These are phyloP conservation scores for Aphodius sticticus DNA, from an alignment of 2,888 invertebrate genomes.

Conservation along the genomic window DNA sequence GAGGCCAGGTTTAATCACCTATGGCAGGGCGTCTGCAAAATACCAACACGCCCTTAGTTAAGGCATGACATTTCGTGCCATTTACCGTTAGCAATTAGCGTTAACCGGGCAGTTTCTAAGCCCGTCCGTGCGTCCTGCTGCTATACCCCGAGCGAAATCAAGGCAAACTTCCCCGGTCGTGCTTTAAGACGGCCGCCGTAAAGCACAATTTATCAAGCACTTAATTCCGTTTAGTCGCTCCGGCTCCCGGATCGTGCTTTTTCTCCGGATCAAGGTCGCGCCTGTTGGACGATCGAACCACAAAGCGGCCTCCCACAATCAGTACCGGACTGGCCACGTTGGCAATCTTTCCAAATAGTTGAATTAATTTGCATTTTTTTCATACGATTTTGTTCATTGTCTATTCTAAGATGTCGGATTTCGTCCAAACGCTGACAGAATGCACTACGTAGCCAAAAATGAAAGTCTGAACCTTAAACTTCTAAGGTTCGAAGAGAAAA, in stretches of 20 bases:
- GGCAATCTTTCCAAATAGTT: too few species aligned
- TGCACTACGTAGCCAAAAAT: too few species aligned
- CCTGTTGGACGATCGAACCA: conserved; percentile 37
- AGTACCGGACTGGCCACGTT: conserved; percentile 23
- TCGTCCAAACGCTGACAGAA: too few species aligned
- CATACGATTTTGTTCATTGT: too few species aligned
- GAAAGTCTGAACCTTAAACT: too few species aligned
- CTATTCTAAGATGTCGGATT: too few species aligned
- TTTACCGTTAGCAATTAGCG: background rate
- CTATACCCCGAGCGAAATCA: background rate
- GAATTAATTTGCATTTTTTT: too few species aligned
- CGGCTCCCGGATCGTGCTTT: conserved; percentile 13
- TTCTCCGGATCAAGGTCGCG: conserved; percentile 37
- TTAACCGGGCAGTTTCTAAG: background rate
- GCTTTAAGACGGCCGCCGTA: background rate
- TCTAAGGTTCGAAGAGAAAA: too few species aligned
- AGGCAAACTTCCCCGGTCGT: background rate
- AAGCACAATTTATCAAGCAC: conserved; percentile 4
- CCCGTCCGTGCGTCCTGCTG: background rate
- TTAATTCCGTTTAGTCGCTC: conserved; percentile 15
- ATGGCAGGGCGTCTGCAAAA: background rate
- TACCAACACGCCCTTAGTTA: background rate
- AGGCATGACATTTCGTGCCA: background rate
- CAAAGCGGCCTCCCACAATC: conserved; percentile 29
- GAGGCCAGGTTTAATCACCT: conserved; percentile 4